These are phyloP conservation scores for Agrochola macilenta DNA, from an alignment of 2,888 invertebrate genomes.

Conservation along the genomic window DNA sequence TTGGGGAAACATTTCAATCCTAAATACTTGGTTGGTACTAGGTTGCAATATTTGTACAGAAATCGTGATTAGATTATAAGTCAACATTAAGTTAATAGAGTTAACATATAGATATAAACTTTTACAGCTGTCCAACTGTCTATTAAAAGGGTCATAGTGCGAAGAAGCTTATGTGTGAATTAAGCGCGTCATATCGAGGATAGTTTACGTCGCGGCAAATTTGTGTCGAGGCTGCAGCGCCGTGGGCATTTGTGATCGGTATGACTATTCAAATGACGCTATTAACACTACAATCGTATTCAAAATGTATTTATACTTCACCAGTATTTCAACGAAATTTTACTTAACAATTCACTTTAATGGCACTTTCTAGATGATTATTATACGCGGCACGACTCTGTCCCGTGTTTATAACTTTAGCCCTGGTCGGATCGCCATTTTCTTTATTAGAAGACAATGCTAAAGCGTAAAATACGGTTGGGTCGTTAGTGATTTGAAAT, in stretches of 20 bases:
- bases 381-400: conserved; percentile 59
- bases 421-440: conserved; percentile 49
- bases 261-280: conserved; percentile 71
- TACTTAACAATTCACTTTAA: conserved; percentile 56
- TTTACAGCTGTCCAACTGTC: conserved; percentile 43
- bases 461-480: conserved; percentile 44
- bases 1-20: background rate
- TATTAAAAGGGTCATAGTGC: conserved; percentile 57
- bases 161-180: conserved; percentile 70
- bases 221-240: conserved; percentile 87
- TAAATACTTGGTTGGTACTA: background rate
- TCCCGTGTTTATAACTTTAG: conserved; percentile 54
- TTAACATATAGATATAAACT: conserved; percentile 22
- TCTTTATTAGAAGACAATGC: conserved; percentile 64
- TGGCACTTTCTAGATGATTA: conserved; percentile 63
- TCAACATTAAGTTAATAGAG: conserved; percentile 30
- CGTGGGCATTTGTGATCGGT: conserved; percentile 81
- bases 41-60: background rate
- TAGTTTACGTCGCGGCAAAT: conserved; percentile 85
- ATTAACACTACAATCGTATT: conserved; percentile 67
- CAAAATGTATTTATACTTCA: conserved; percentile 61
- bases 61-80: background rate
- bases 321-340: conserved; percentile 56
- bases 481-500: conserved; percentile 63
- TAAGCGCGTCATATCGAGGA: conserved; percentile 76